Conservation (phyloP, 1,140 invertebrate species). For the Drosophila bifasciata region DNA sequence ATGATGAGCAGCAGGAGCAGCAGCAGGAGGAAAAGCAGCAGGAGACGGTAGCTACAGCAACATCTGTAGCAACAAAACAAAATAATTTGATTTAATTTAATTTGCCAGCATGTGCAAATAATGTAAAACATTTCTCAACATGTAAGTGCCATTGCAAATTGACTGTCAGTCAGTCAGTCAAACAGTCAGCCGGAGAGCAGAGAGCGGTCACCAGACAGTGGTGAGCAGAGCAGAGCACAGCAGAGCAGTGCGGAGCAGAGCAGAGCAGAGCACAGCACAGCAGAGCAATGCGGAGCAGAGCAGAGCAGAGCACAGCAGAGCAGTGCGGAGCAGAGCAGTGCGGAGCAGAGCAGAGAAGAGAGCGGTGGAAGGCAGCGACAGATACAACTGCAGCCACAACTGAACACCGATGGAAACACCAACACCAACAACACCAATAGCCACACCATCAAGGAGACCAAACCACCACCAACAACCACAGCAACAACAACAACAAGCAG, state of each 20-base stretch:
- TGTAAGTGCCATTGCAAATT: conserved; percentile 50
- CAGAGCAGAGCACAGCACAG: too few species aligned
- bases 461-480: conserved; percentile 28
- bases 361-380: conserved; percentile 12
- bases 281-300: too few species aligned
- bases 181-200: background rate
- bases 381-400: conserved; percentile 16
- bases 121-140: conserved; percentile 44
- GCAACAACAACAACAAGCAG: conserved; percentile 13
- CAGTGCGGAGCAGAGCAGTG: too few species aligned
- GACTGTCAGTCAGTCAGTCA: conserved; percentile 32
- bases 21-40: conserved; percentile 1
- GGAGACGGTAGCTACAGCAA: conserved; percentile 1
- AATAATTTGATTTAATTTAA: conserved; percentile 60
- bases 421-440: conserved; percentile 16
- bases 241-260: too few species aligned
- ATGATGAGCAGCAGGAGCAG: background rate
- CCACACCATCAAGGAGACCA: background rate
- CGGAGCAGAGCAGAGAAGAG: too few species aligned
- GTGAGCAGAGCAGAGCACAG: too few species aligned
- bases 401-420: background rate
- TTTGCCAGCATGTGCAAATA: conserved; percentile 64
- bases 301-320: too few species aligned
- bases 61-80: conserved; percentile 14
- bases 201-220: conserved; percentile 32